Conservation (phyloP, 2,888 invertebrate species). For the Callosobruchus maculatus region DNA sequence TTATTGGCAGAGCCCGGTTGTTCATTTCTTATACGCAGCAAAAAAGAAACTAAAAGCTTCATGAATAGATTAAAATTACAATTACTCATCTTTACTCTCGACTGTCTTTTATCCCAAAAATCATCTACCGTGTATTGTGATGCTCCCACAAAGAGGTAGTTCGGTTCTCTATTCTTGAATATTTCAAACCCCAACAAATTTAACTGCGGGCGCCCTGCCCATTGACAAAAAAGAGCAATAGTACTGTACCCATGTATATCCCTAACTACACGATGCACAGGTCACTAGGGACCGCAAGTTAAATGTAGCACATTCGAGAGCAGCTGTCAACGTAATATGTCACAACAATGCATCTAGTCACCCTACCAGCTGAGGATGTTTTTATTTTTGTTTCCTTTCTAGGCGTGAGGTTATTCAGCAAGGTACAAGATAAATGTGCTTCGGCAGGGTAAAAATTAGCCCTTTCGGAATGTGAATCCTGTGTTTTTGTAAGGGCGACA, state of each 20-base stretch:
- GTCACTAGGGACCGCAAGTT: background rate
- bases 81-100: too few relatives aligned
- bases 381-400: background rate
- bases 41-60: too few relatives aligned
- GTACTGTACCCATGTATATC: background rate
- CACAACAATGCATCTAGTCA: background rate
- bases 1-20: too few relatives aligned
- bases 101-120: too few relatives aligned
- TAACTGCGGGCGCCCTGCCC: background rate
- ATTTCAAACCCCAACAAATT: background rate
- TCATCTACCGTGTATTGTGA: too few relatives aligned
- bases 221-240: background rate
- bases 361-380: background rate
- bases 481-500: background rate
- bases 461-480: background rate
- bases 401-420: background rate
- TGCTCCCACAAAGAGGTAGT: too few relatives aligned
- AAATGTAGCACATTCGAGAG: background rate
- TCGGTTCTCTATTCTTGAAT: too few relatives aligned
- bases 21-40: too few relatives aligned
- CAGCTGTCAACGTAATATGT: background rate
- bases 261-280: background rate
- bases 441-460: background rate
- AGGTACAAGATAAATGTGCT: background rate
- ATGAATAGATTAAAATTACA: too few relatives aligned